Base-by-base conservation (phyloP, 2,888 invertebrate species). In the Lochmaea capreae region DNA sequence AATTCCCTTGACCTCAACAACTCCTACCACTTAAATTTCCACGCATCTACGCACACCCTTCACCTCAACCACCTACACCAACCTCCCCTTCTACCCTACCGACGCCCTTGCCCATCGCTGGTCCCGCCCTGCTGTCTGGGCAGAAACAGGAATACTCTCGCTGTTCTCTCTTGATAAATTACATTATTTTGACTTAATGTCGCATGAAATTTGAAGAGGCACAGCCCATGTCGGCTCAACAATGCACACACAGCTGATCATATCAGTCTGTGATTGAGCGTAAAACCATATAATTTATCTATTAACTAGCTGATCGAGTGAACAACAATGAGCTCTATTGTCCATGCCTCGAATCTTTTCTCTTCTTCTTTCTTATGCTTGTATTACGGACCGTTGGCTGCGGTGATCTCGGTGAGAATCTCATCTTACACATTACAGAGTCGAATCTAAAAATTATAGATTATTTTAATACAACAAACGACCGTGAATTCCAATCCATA, bases 181-280 rank as follows among this genome's bases (percentile, higher is more conserved):
- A 86, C 83, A 84, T 85, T 86, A 86, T 86, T 86, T 85, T 86
- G 85, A 85, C 83, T 87, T 86, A 87, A 87, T 85, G 87, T 86
- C 86, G 87, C 87, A 86, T 87, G 87, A 87, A 87, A 87, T 87
- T 86, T 85, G 84, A 86, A 86, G 85, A 85, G 85, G 85, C 85
- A 84, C 81, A 83, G 82, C 83, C 85, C 84, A 85, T 84, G 85
- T 85, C 85, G 86, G 85, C 83, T 84, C 83, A 84, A 85, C 85
- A 84, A 85, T 85, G 83, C 83, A 85, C 81, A 79, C 76, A 82
- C 80, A 84, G 83, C 82, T 84, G 86, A 86, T 86, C 85, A 83
- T 86, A 86, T 86, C 86, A 83, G 82, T 69, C 80, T 82, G 82
- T 86, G 86, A 87, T 87, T 86, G 87, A 86, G 84, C 86, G 85